These are phyloP conservation scores for Etheostoma spectabile DNA, from an alignment of 2,113 vertebrate species.

Conservation along the genomic window DNA sequence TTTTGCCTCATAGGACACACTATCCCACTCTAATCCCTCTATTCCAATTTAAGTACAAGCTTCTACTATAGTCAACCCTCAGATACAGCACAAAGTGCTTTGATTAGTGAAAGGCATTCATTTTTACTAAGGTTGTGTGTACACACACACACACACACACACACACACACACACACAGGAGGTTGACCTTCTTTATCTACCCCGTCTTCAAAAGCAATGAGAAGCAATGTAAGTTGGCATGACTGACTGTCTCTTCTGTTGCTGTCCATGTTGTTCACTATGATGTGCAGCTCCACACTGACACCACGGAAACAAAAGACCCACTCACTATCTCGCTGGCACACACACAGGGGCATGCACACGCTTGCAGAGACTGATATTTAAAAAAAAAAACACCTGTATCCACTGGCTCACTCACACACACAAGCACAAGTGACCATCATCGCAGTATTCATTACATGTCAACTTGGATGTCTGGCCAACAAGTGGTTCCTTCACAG, in stretches of 20 bases:
- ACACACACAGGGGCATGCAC: not conserved
- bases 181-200: constrained; percentile 26
- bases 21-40: constrained; percentile 11
- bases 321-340: constrained; percentile 18
- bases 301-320: constrained; percentile 51
- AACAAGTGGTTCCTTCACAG: constrained; percentile 59
- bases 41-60: constrained; percentile 11
- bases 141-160: constrained; percentile 1
- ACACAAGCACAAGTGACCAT: constrained; percentile 6
- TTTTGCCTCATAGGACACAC: constrained; percentile 43
- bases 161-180: constrained; percentile 16
- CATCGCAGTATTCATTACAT: constrained; percentile 30
- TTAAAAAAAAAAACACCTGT: not conserved
- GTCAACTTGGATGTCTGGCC: constrained; percentile 49
- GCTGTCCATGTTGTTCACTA: constrained; percentile 62
- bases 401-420: not conserved
- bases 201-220: constrained; percentile 41
- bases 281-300: constrained; percentile 60
- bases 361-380: not conserved
- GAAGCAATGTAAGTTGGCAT: constrained; percentile 64
- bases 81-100: constrained; percentile 12
- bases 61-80: not conserved
- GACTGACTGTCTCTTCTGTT: constrained; percentile 70
- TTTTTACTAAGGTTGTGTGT: not conserved
- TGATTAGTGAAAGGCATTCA: not conserved